These are phyloP conservation scores for Melanotaenia trifasciata DNA, from an alignment of 2,797 vertebrate species.

Conservation along the genomic window DNA sequence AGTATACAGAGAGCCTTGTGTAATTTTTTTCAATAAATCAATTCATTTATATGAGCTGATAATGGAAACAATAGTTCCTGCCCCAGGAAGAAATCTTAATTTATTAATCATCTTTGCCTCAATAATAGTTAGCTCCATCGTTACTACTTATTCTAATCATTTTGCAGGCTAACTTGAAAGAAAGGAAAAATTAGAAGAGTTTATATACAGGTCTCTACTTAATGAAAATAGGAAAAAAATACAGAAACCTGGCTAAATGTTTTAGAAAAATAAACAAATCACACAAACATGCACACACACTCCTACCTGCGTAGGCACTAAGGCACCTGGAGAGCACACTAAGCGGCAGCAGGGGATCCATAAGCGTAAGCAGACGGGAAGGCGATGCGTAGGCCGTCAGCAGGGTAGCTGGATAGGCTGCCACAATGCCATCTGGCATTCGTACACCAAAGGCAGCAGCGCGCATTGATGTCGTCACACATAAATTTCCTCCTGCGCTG, in stretches of 20 bases:
- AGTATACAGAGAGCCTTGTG: background rate
- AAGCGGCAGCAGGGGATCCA: constrained; percentile 93
- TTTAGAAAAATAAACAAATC: background rate
- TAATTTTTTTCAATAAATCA: background rate
- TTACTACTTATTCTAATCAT: background rate
- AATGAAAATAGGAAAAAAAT: constrained; percentile 2
- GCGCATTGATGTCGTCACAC: constrained; percentile 88
- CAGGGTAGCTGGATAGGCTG: constrained; percentile 89
- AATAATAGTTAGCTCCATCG: background rate
- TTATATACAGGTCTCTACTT: constrained; percentile 7
- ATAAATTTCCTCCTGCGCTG: constrained; percentile 93
- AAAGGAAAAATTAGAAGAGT: constrained; percentile 9
- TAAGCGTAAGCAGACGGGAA: constrained; percentile 91
- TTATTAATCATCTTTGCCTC: background rate
- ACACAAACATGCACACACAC: constrained; percentile 5
- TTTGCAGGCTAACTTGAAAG: constrained; percentile 1
- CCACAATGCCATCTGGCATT: constrained; percentile 90
- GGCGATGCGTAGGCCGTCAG: constrained; percentile 89
- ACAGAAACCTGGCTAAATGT: constrained; percentile 2
- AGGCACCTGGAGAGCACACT: constrained; percentile 92
- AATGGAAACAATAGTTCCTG: background rate
- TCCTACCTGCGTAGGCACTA: constrained; percentile 89
- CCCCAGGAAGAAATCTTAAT: background rate
- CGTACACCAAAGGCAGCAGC: constrained; percentile 89
- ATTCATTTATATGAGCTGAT: background rate